phyloP scores from a whole-genome alignment of 2,113 vertebrate genomes.

The Epinephelus lanceolatus region DNA sequence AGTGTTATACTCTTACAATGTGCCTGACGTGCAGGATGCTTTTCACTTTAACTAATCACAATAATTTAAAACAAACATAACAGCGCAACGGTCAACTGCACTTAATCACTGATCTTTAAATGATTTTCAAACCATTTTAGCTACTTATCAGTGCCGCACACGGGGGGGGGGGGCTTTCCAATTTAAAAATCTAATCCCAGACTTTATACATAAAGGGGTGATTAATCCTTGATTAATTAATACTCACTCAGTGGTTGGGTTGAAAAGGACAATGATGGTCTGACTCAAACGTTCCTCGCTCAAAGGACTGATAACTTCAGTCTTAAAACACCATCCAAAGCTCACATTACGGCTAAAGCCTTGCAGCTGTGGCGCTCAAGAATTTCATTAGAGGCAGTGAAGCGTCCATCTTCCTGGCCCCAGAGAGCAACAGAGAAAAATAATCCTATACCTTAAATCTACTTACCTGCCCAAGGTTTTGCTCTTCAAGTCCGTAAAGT shows the following conservation, averaged over 20 bases:
- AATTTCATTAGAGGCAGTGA: constrained; percentile 36
- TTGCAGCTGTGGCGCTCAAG: background rate
- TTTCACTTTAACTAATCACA: constrained; percentile 9
- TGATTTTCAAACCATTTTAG: background rate
- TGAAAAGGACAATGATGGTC: background rate
- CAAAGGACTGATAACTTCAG: constrained; percentile 27
- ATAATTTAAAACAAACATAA: constrained; percentile 10
- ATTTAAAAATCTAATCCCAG: constrained; percentile 19
- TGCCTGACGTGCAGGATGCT: background rate
- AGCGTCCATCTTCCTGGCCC: constrained; percentile 3
- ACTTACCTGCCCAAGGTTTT: constrained; percentile 95
- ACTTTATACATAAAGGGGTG: constrained; percentile 7
- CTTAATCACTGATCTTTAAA: background rate
- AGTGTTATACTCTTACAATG: constrained; percentile 11
- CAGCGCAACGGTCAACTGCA: background rate
- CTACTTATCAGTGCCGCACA: background rate
- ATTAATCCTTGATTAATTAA: constrained; percentile 22
- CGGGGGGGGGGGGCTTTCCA: background rate
- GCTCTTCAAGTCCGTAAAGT: constrained; percentile 96
- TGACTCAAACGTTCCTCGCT: constrained; percentile 2
- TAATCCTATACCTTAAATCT: constrained; percentile 6
- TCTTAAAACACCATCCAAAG: constrained; percentile 9
- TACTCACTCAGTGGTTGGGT: background rate
- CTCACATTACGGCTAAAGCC: background rate
- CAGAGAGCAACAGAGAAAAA: constrained; percentile 25